These are phyloP conservation scores for Podargus strigoides DNA, from an alignment of 2,797 vertebrate species.

Conservation along the genomic window DNA sequence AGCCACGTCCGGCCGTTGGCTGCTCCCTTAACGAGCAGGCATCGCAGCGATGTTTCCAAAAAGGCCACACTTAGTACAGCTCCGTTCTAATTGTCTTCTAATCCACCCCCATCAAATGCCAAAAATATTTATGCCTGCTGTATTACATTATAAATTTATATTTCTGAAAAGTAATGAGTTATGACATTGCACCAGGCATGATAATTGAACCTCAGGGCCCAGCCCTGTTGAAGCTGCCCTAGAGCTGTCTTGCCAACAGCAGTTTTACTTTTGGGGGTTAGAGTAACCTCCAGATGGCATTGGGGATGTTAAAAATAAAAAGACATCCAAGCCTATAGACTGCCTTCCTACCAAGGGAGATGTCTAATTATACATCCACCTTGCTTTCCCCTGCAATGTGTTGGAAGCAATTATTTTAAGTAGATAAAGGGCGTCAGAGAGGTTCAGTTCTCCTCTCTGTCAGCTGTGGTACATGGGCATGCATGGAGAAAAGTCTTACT, in stretches of 20 bases:
- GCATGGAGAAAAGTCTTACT: not conserved
- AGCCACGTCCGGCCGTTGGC: not conserved
- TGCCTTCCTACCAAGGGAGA: not conserved
- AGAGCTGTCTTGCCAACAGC: not conserved
- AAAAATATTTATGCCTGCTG: slow-evolving; percentile 12
- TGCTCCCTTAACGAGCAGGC: not conserved
- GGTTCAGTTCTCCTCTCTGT: not conserved
- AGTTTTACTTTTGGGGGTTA: not conserved
- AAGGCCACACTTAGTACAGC: not conserved
- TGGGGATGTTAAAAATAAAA: not conserved
- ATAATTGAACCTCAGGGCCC: slow-evolving; percentile 28
- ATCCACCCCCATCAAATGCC: not conserved
- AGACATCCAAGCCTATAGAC: not conserved
- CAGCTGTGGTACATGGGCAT: not conserved
- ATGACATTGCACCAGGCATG: slow-evolving; percentile 25
- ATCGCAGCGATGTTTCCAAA: not conserved
- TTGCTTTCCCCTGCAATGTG: not conserved
- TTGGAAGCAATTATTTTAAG: slow-evolving; percentile 22
- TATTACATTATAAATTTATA: not conserved
- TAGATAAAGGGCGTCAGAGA: not conserved
- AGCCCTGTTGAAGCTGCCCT: not conserved
- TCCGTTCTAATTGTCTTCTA: not conserved
- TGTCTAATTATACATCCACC: not conserved
- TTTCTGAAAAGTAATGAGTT: slow-evolving; percentile 37
- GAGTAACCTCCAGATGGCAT: not conserved